Conservation (phyloP, 2,797 vertebrate genomes). For the Notolabrus celidotus region DNA sequence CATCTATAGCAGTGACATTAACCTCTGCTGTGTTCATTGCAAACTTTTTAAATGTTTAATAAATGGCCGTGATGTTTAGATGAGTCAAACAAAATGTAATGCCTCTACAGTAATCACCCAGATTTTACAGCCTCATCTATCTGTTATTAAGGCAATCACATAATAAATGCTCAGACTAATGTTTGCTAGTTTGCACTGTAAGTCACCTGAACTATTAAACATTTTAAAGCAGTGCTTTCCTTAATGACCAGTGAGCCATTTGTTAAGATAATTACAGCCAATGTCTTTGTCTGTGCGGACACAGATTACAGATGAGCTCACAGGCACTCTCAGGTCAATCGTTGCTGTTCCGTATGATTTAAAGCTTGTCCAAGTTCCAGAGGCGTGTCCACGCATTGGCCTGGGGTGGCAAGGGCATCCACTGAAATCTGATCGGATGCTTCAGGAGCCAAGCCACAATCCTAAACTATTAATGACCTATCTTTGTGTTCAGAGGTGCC, state of each 20-base stretch:
- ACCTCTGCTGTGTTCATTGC: constrained; percentile 41
- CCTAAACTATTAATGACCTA: neutral
- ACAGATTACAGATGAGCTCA: constrained; percentile 50
- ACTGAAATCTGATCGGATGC: neutral
- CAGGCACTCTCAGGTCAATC: constrained; percentile 46
- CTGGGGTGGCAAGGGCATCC: neutral
- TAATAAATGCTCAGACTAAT: constrained; percentile 66
- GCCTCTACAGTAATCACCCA: constrained; percentile 57
- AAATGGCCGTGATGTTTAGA: constrained; percentile 51
- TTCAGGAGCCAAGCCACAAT: neutral
- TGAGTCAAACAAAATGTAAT: constrained; percentile 41
- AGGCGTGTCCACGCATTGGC: neutral
- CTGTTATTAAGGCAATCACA: constrained; percentile 65
- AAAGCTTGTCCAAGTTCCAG: neutral
- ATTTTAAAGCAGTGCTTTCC: constrained; percentile 60
- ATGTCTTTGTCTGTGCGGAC: constrained; percentile 43
- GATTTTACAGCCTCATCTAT: constrained; percentile 64
- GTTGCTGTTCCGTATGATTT: constrained; percentile 2
- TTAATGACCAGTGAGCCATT: constrained; percentile 69
- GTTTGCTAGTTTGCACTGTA: constrained; percentile 63
- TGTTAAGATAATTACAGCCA: constrained; percentile 64
- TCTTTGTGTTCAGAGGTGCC: too few relatives aligned
- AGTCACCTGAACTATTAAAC: constrained; percentile 67
- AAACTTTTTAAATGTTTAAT: constrained; percentile 48
- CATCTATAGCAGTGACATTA: constrained; percentile 35